Base-by-base conservation (phyloP, 2,797 vertebrate genomes). In the Sebastolobus altivelis region DNA sequence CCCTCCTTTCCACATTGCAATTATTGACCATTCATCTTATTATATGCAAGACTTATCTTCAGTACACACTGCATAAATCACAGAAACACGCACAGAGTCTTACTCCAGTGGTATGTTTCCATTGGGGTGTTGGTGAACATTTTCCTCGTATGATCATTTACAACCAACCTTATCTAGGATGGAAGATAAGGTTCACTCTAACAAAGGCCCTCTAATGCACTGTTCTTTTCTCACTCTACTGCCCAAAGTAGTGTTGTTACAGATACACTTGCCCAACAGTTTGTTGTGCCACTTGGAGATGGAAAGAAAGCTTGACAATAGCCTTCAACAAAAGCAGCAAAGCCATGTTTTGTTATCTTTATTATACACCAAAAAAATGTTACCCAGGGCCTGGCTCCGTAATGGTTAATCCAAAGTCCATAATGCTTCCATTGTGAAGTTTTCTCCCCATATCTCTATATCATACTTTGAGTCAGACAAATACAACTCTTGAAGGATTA, bases 121-220 rank as follows among this genome's bases (percentile, higher is more conserved):
- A 80, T 80, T 86, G 75, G 77, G 75, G 60, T 60, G 71, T 71
- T 84, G 63, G 84, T n/a, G 62, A 58, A 29, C 68, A 49, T 68
- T 43, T 81, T 86, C 77, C 82, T 74, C 35, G 1, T 81, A 27
- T 43, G 87, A 86, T 91, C 60, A 79, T 87, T 90, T 83, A 85
- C 75, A 74, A 56, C 79, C 25, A 3, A 25, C 6, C 29, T 77
- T 81, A 79, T 88, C 80, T 60, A 6, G 20, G 60, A n/a, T 40
- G 27, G 8, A 43, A 79, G 87, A 91, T 89, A 85, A 84, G 79
- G 20, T 55, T 49, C 1, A 4, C 37, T 75, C 58, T 11, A 33
- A 75, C 69, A 83, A 65, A 82, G 18, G 54, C 68, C 8, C 38
- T 82, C 2, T 18, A 46, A 38, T 25, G 8, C 61, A 3, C 38